These are phyloP conservation scores for Drosophila anomalata DNA, from an alignment of 2,888 invertebrate genomes.

Conservation along the genomic window DNA sequence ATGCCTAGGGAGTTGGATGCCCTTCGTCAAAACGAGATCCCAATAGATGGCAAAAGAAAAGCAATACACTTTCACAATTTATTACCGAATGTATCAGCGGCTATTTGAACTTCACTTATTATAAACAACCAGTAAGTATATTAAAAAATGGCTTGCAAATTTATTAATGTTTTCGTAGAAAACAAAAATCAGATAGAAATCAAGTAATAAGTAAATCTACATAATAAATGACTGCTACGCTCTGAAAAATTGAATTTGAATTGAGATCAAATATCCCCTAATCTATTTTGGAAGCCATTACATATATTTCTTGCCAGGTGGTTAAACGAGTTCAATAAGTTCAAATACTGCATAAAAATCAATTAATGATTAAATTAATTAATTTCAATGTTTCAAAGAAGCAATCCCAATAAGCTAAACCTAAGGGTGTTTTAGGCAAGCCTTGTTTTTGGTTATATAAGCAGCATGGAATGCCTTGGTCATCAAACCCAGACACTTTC, in stretches of 20 bases:
- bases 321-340: not conserved
- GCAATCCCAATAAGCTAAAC: not conserved
- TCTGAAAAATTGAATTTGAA: not conserved
- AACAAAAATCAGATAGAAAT: not conserved
- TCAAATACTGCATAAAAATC: not conserved
- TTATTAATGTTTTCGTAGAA: not conserved
- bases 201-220: not conserved
- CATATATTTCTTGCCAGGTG: not conserved
- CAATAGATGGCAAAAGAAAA: constrained; percentile 56
- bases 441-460: constrained; percentile 27
- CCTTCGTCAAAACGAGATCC: constrained; percentile 47
- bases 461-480: constrained; percentile 8
- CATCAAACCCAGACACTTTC: constrained; percentile 52
- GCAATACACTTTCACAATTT: constrained; percentile 30
- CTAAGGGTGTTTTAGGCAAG: constrained; percentile 17
- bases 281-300: not conserved
- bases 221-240: not conserved
- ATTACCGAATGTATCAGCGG: constrained; percentile 17
- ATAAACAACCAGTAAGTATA: constrained; percentile 2
- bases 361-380: constrained; percentile 12
- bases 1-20: constrained; percentile 39
- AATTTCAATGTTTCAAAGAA: not conserved
- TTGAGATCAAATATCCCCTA: not conserved
- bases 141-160: not conserved
- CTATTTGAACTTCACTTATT: constrained; percentile 14